These are phyloP conservation scores for Gobiocypris rarus DNA, from an alignment of 2,113 vertebrate genomes.

Conservation along the genomic window DNA sequence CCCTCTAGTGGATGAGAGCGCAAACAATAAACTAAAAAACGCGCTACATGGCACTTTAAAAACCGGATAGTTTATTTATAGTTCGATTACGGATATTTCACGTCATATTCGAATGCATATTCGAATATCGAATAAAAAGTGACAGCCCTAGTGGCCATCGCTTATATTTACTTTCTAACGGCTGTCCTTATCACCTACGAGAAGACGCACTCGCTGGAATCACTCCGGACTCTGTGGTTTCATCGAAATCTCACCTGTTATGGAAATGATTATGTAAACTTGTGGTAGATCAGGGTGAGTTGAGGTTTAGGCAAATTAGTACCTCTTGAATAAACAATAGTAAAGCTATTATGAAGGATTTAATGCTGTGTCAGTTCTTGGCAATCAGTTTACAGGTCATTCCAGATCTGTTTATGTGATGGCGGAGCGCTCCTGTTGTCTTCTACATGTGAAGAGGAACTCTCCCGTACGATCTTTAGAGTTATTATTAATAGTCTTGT, in stretches of 20 bases:
- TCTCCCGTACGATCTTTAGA: slow-evolving; percentile 45
- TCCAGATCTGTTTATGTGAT: neutral
- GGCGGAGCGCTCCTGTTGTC: neutral
- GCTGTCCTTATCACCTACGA: no score
- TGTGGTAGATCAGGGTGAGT: slow-evolving; percentile 15
- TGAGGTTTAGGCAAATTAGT: neutral
- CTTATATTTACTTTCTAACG: neutral
- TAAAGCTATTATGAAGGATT: neutral
- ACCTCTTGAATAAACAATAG: neutral
- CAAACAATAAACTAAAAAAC: no score
- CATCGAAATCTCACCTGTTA: slow-evolving; percentile 14
- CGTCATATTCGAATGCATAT: no score
- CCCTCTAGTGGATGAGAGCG: no score
- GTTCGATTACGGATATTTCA: no score
- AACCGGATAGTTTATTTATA: no score
- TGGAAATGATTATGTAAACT: slow-evolving; percentile 10
- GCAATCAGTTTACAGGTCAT: no score
- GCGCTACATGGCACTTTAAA: no score
- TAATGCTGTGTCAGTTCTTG: neutral
- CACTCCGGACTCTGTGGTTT: neutral
- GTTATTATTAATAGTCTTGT: slow-evolving; percentile 70
- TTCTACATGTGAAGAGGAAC: slow-evolving; percentile 1
- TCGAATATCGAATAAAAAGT: no score
- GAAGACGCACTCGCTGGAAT: no score
- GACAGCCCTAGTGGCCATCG: no score